Evolutionary conservation across 37 sponge, comb jelly and placozoan genomes (phyloP).

Genomic region (Haliclona indistincta): DNA sequence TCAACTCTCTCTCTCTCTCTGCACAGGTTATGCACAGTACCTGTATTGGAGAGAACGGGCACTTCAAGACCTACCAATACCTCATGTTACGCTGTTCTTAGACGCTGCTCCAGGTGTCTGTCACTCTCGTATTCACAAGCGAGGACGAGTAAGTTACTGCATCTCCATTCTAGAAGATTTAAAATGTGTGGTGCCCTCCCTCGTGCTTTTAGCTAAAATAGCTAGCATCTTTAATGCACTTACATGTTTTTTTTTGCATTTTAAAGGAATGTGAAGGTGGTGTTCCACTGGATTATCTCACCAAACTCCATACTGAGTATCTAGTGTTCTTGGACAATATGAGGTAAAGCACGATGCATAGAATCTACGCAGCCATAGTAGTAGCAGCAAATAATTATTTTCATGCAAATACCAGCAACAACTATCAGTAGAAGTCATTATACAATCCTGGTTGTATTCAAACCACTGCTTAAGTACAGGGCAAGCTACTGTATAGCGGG

Average conservation of each 20-base stretch:
- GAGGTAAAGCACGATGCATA: conserved; percentile 17
- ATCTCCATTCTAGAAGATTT: neutral
- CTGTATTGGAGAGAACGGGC: conserved; percentile 38
- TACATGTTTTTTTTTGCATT: too few species aligned
- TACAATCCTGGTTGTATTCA: too few species aligned
- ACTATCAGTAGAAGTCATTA: too few species aligned
- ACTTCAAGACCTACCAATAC: conserved; percentile 55
- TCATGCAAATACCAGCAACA: neutral
- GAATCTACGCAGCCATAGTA: neutral
- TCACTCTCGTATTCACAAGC: conserved; percentile 57
- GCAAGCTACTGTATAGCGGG: too few species aligned
- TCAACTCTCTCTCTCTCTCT: conserved; percentile 11
- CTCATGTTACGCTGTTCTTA: conserved; percentile 70
- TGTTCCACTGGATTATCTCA: conserved; percentile 77
- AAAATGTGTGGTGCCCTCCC: neutral
- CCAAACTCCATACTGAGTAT: conserved; percentile 69
- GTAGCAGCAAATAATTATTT: neutral
- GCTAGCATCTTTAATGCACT: too few species aligned
- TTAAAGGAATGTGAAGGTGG: conserved; percentile 79
- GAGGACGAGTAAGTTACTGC: conserved; percentile 72
- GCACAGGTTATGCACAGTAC: conserved; percentile 65
- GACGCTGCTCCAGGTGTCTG: conserved; percentile 71
- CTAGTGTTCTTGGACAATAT: conserved; percentile 36
- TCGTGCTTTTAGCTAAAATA: neutral
- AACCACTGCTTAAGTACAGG: too few species aligned